Evolutionary conservation across 2,113 vertebrate species (phyloP).

Genomic region (Hydrochoerus hydrochaeris): DNA sequence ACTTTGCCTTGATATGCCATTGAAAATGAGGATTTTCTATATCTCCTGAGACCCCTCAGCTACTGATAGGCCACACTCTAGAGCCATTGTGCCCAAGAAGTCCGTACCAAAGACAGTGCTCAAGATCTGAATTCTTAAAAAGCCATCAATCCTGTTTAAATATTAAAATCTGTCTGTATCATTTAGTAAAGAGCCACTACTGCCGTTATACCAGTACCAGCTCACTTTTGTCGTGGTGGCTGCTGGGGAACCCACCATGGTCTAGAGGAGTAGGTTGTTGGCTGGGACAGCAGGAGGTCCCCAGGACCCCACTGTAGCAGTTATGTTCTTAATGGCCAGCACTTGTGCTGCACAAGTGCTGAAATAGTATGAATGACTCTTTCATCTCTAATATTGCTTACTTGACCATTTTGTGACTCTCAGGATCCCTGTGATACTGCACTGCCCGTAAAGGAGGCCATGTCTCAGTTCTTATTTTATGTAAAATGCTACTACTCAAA

Average conservation of each 20-base stretch:
- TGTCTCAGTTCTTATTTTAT: background rate
- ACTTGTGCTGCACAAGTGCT: background rate
- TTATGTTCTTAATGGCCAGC: background rate
- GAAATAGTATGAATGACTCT: background rate
- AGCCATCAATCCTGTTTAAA: background rate
- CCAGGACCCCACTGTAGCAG: background rate
- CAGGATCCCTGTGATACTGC: too few species aligned
- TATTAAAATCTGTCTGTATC: background rate
- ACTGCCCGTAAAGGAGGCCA: background rate
- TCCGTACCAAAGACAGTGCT: background rate
- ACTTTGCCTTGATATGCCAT: background rate
- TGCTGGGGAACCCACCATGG: background rate
- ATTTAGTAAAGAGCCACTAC: background rate
- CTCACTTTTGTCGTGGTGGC: background rate
- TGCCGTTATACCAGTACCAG: background rate
- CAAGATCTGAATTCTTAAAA: background rate
- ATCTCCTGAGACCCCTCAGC: background rate
- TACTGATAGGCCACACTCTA: background rate
- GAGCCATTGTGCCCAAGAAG: background rate
- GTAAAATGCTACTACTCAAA: background rate
- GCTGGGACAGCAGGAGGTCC: background rate
- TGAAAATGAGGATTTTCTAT: background rate
- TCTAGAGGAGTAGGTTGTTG: background rate
- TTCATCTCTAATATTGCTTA: background rate
- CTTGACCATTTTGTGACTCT: background rate